Base-by-base conservation (phyloP, 2,113 vertebrate species). In the Nycticebus coucang region DNA sequence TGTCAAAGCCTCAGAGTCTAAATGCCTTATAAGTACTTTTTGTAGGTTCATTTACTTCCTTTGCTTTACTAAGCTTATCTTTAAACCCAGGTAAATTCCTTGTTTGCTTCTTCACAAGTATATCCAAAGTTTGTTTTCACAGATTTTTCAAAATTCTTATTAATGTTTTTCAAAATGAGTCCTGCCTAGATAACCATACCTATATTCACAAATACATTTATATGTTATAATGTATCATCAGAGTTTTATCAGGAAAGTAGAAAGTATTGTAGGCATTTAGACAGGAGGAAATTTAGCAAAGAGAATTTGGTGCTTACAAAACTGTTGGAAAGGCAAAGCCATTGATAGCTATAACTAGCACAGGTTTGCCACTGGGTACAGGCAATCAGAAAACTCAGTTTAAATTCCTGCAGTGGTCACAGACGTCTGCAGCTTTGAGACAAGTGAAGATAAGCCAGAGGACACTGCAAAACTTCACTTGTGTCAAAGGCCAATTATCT, bases 351-450 rank as follows among this genome's bases (percentile, higher is more conserved):
- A 68, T 5, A 7, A 28, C 60, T 35, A 74, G 5, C 53, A 82
- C 26, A 86, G 30, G 15, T 64, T 80, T 69, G 45, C 50, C 35
- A 60, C 0, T 75, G 72, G 30, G 33, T 88, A 90, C 24, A 72
- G 62, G 60, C 45, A 66, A 86, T n/a, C 60, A 62, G 45, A 95
- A 95, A 96, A 79, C 4, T 87, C 33, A n/a, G 50, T 14, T 89
- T 74, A 80, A 79, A 35, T 69, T 55, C 17, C 22, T 10, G 64
- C 15, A 72, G 1, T 41, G 30, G 41, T 75, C 60, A 57, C 62
- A 71, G 50, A 75, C 35, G 7, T 35, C 60, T 89, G 7, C 53
- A 68, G 9, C 57, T n/a, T 2, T 24, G 53, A 82, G 17, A 86
- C 10, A 87, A 53, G 28, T 77, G 37, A 81, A 19, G 45, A 80